Evolutionary conservation across 1,140 invertebrate genomes (phyloP), one percentile per base, ranked within the genome.

Genomic region (Agrypnia vestita): DNA sequence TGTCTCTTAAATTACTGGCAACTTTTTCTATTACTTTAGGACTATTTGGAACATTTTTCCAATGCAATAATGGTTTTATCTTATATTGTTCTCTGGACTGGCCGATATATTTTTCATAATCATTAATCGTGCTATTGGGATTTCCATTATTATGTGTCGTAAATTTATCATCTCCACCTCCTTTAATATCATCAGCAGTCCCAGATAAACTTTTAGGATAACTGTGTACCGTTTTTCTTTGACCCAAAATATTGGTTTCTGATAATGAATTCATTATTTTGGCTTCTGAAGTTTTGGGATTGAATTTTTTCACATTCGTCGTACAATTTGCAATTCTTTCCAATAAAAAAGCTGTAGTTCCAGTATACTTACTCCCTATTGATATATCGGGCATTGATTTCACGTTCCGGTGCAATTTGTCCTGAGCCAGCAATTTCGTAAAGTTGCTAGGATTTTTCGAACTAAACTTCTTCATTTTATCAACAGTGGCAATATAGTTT

Each of bases 401-500:
- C 12, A 62, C 44, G 21, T 25, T 76, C 46, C 53, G 61, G 12
- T 62, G 35, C 19, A 76, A 46, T n/a, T 51, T 64, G 43, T 77
- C 17, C 0, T 76, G 74, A 46, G 17, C 44, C n/a, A 21, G 8
- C 13, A 62, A 19, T 61, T 83, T 64, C 0, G 78, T 61, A 76
- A 80, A 80, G 8, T 44, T 51, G 56, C 78, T 80, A 10, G 78
- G 71, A 73, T 76, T 80, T 43, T 56, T 78, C 13, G 51, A 15
- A 47, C 44, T 61, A 53, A 78, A 83, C 35, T 78, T 49, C 7
- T 64, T 67, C 49, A 76, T 61, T 56, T 78, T 78, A 13, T 76
- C 69, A n/a, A 74, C 75, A 4, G 67, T 62, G 0, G 49, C 13
- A 19, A 83, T 79, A 43, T 83, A 83, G 49, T 79, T 83, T 69